Base-by-base conservation (phyloP, 2,797 vertebrate species). In the Sylvia borin region DNA sequence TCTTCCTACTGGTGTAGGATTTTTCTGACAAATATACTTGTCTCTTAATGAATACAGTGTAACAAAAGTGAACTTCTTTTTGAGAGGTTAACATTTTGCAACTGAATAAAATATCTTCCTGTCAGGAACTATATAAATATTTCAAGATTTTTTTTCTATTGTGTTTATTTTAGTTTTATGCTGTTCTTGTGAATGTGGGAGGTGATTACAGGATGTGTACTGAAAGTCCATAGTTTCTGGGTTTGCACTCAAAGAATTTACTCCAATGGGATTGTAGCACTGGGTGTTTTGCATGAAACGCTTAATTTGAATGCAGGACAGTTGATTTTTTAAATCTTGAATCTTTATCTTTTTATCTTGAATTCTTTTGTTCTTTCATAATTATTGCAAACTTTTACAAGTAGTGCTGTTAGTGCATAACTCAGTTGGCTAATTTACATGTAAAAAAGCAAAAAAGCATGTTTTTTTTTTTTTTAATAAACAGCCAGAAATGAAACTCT, bases 401-500 rank as follows among this genome's bases (percentile, higher is more conserved):
- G 19, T 7, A 32, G 2, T 90, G 57, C 9, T 83, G 12, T 77
- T 55, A 70, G 6, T 67, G 17, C 16, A 5, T 74, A 85, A 50
- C 16, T 77, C 21, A 20, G 21, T 31, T 72, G 67, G 27, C 25
- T 87, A 26, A 79, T 76, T 80, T n/a, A 40, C 12, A 21, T 22
- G 7, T n/a, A 8, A 76, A 58, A 65, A 25, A 11, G 4, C 9
- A 4, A 58, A 58, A 53, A n/a, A 17, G 1, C 14, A 3, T 21
- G 43, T 34, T 22, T 36, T 17, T 60, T 19, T 32, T 34, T 47
- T 54, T 48, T 26, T 14, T 2, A 54, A 20, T 32, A 38, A 77
- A 40, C 16, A 47, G 15, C 7, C 1, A 9, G 18, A 73, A 79
- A 36, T 29, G 0, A n/a, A 47, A 15, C 1, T 1, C 2, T 11